Base-by-base conservation (phyloP, 2,113 vertebrate genomes). In the Poicephalus gulielmi region DNA sequence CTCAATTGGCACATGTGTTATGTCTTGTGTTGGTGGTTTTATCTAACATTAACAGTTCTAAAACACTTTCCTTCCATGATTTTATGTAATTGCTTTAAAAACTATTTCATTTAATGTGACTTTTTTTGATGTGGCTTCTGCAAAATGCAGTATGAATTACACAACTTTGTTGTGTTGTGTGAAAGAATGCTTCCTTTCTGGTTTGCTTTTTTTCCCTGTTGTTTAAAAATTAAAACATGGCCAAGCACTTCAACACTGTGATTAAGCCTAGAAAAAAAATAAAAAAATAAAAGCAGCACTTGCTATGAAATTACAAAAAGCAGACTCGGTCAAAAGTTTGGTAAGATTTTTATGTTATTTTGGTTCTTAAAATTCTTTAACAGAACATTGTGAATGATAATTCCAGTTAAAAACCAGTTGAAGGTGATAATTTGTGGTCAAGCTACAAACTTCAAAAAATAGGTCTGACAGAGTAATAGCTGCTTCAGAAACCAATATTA, bases 371-470 rank as follows among this genome's bases (percentile, higher is more conserved):
- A 86, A 67, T 46, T 67, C 41, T 77, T 43, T 39, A 63, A 30
- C 3, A 77, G 23, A 66, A 59, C 88, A 60, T n/a, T 81, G 11
- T 64, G 43, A 67, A 75, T n/a, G 80, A 39, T 66, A 37, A 67
- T 53, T 83, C 13, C 37, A 66, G 8, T 25, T 60, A 67, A 84
- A 71, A 91, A 94, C 68, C 17, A 33, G 5, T 30, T 74, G 17
- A 90, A 69, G 53, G 28, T 90, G 46, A 70, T 83, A 18, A 88
- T 84, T 85, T 80, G 44, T 22, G 67, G 74, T 60, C 33, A 89
- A 78, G 30, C 85, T 81, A 49, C 68, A 94, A 64, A 50, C 5
- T 67, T 84, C 27, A 87, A 92, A 82, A 97, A 87, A 41, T 78
- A 59, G 6, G 19, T 60, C 83, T 83, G 63, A 88, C 28, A 43